phyloP scores from a whole-genome alignment of 2,888 invertebrate genomes.

The Cerastis leucographa region DNA sequence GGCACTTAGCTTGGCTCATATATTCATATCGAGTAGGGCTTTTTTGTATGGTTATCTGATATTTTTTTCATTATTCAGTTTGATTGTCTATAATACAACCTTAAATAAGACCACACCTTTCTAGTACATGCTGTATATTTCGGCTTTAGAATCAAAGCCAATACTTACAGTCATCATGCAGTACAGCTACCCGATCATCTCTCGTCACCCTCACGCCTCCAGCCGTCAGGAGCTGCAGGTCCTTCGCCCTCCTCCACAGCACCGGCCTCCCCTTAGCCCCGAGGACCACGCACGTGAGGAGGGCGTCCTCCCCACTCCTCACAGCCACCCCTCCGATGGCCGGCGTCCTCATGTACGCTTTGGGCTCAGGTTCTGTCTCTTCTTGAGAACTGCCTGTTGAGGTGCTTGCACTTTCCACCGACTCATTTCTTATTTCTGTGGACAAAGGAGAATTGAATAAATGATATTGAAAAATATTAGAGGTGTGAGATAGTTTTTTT shows the following conservation, averaged over 20 bases:
- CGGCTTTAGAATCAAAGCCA: neutral
- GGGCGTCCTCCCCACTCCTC: conserved; percentile 93
- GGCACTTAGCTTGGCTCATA: no score
- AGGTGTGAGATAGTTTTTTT: neutral
- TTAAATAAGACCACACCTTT: no score
- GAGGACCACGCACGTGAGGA: conserved; percentile 95
- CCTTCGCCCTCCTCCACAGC: conserved; percentile 93
- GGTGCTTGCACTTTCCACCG: conserved; percentile 76
- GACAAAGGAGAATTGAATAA: conserved; percentile 48
- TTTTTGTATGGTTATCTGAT: no score
- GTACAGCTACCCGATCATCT: conserved; percentile 93
- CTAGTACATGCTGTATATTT: neutral
- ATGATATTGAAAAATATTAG: no score
- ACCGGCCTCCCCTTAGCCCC: conserved; percentile 93
- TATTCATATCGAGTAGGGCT: no score
- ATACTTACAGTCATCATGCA: conserved; percentile 94
- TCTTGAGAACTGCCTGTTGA: conserved; percentile 82
- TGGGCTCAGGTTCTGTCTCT: conserved; percentile 75
- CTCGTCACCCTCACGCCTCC: conserved; percentile 94
- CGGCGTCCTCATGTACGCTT: conserved; percentile 85
- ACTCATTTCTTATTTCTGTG: conserved; percentile 78
- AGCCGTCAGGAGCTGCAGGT: conserved; percentile 93
- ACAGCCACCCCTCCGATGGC: conserved; percentile 81
- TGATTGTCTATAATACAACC: no score
- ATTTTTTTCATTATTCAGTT: no score